Evolutionary conservation across 2,888 invertebrate species (phyloP), one percentile per base, ranked within the genome.

Genomic region (Andrena minutula): DNA sequence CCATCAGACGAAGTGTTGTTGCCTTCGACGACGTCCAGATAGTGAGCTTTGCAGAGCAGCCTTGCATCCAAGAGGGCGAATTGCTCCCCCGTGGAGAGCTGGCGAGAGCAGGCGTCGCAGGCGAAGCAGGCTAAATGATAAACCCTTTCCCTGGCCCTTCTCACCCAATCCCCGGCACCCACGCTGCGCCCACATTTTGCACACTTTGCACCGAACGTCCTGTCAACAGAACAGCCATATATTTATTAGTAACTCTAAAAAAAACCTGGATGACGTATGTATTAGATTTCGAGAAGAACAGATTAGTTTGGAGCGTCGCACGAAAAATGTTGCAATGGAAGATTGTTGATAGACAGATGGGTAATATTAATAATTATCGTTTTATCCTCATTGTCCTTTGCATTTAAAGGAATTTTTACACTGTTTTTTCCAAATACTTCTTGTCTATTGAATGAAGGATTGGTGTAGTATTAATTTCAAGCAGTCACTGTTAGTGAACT

Each of bases 91-190:
- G 98, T 98, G 87, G 97, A 98, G 82, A 98, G 95, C 94, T 98
- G 98, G 60, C 98, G 96, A 90, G 98, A 98, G 94, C 98, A 98
- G 82, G 98, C 98, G 94, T 99, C 99, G 94, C 99, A 99, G 23
- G 99, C 99, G 95, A 99, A 99, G 95, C 99, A 99, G 70, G 99
- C 99, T 93, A 99, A 95, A 95, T 99, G 99, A 95, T 99, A 99
- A 61, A 99, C 98, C 94, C 98, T 97, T 92, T 98, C 97, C 72
- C 98, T 95, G 51, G 99, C 99, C 93, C 98, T 97, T 84, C 99
- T 95, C 91, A 99, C 99, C 99, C 99, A 99, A 95, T 99, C 99
- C 60, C 98, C 97, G 28, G 99, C 97, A 41, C 98, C 97, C 92
- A 99, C 98, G 89, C 97, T 97, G 72, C 99, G 96, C 90, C 97